Percentiles rank a stretch among this genome's conserved stretches.
phyloP scores from a whole-genome alignment of 2,888 invertebrate species.

The Iphiclides podalirius region DNA sequence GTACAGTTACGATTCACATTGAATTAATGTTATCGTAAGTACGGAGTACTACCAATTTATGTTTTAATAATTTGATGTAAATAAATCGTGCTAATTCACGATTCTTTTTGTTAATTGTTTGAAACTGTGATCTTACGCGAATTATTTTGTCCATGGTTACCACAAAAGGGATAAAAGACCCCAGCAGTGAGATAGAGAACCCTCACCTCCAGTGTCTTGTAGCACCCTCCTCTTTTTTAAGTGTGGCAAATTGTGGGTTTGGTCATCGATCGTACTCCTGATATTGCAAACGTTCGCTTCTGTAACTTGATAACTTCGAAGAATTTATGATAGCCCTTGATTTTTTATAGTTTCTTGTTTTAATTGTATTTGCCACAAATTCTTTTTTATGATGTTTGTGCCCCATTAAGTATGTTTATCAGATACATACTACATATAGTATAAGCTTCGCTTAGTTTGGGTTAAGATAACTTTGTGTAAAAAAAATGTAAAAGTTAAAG shows the following conservation, averaged over 20 bases:
- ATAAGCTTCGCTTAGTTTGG: too few relatives aligned
- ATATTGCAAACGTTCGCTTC: slow-evolving; percentile 41
- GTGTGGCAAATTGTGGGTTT: slow-evolving; percentile 66
- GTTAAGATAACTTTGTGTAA: too few relatives aligned
- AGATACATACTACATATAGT: too few relatives aligned
- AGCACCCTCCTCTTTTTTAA: slow-evolving; percentile 55
- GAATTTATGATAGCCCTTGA: slow-evolving; percentile 8
- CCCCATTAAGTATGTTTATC: too few relatives aligned
- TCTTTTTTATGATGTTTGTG: too few relatives aligned
- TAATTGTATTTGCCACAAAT: too few relatives aligned
- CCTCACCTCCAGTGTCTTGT: slow-evolving; percentile 31
- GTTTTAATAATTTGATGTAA: too few relatives aligned
- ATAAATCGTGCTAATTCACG: too few relatives aligned
- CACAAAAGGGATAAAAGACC: slow-evolving; percentile 54
- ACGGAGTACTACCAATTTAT: too few relatives aligned
- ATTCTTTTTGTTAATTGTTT: background rate
- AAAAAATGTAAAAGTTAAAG: too few relatives aligned
- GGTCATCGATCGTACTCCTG: slow-evolving; percentile 55
- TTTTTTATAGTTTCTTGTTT: background rate
- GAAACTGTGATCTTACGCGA: background rate
- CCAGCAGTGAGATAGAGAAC: slow-evolving; percentile 41
- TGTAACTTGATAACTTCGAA: slow-evolving; percentile 5
- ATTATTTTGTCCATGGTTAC: slow-evolving; percentile 38
- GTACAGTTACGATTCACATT: too few relatives aligned
- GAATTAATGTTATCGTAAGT: too few relatives aligned